phyloP scores from a whole-genome alignment of 2,797 vertebrate species.

The Xiphophorus birchmanni region DNA sequence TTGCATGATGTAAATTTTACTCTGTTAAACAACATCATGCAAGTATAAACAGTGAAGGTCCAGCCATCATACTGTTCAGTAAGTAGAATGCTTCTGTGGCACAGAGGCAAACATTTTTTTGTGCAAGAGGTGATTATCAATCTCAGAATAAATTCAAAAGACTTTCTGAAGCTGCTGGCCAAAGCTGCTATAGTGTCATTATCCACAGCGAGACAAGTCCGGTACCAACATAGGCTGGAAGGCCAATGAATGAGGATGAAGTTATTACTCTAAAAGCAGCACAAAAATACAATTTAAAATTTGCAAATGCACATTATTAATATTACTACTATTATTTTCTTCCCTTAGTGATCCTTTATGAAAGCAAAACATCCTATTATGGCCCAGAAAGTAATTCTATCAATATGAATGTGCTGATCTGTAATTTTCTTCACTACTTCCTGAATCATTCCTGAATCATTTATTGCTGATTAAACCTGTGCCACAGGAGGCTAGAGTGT shows the following conservation, averaged over 20 bases:
- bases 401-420: background rate
- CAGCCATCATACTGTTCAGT: background rate
- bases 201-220: background rate
- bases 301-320: background rate
- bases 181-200: background rate
- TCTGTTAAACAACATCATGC: background rate
- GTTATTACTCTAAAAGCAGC: background rate
- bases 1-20: background rate
- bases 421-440: background rate
- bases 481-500: background rate
- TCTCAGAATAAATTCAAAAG: background rate
- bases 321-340: background rate
- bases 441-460: background rate
- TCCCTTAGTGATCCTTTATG: background rate
- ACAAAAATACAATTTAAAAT: background rate
- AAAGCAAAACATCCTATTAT: background rate
- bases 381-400: background rate
- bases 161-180: background rate
- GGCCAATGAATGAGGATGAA: background rate
- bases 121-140: background rate
- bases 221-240: background rate
- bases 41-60: background rate
- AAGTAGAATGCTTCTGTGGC: background rate
- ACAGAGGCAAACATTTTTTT: background rate
- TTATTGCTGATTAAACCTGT: slow-evolving; percentile 1